Base-by-base conservation (phyloP, 2,888 invertebrate species). In the Megaustenia siamemsis region DNA sequence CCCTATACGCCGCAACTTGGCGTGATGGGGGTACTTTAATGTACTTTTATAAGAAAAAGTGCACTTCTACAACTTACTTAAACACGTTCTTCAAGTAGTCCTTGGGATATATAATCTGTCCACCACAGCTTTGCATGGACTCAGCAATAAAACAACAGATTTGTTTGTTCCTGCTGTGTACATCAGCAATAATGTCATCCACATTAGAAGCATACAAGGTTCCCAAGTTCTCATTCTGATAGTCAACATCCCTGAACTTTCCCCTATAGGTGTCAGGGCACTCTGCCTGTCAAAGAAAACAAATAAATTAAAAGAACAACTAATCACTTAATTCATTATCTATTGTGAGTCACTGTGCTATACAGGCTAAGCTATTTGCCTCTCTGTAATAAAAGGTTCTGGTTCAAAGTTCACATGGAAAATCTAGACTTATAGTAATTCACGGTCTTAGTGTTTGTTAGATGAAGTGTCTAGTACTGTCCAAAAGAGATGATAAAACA, bases 51-150 rank as follows among this genome's bases (percentile, higher is more conserved):
- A n/a, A n/a, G n/a, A n/a, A n/a, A n/a, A n/a, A n/a, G n/a, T n/a
- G 56, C n/a, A 56, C 56, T 24, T 24, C 56, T 0, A 10, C 21
- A 35, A 95, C 95, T 95, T 94, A 97, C 96, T 96, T 96, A 94
- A 96, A 98, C 32, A 96, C 97, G 86, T 96, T 95, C 90, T 95
- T 95, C 88, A 99, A 96, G 93, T 99, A 99, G 88, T 97, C 97
- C 43, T 96, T 94, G 0, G 99, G 99, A 12, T 97, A 97, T 49
- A 99, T 96, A 79, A 99, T 97, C 95, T 99, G 99, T 0, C 99
- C 99, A 3, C 99, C 99, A 92, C 99, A 99, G 92, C 98, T 99
- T 94, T 98, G 97, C 89, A 99, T 95, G 90, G 98, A 98, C 94
- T 99, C 99, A 0, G 98, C 97, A 90, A 99, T 97, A 93, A 96